phyloP scores from a whole-genome alignment of 2,113 vertebrate genomes.

The Pogonocichla stellata region DNA sequence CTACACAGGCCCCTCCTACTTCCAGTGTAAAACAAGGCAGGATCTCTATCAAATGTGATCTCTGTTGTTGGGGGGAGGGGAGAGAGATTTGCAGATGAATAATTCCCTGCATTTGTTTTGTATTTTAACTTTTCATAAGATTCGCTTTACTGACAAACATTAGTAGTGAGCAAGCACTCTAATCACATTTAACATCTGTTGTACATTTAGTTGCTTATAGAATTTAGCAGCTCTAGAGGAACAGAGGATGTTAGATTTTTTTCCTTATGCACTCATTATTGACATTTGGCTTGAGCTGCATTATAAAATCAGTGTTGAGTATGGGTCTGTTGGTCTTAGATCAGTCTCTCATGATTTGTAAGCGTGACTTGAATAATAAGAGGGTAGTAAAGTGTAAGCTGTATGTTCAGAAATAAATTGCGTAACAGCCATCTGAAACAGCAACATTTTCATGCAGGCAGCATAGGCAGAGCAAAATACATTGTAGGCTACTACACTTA shows the following conservation, averaged over 20 bases:
- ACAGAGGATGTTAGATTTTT: background rate
- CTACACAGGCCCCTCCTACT: background rate
- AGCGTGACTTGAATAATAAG: conserved; percentile 54
- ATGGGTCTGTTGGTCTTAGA: conserved; percentile 35
- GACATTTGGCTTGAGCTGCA: conserved; percentile 12
- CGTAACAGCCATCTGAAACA: background rate
- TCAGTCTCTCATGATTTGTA: conserved; percentile 37
- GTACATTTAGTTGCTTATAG: conserved; percentile 2
- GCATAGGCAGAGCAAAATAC: conserved; percentile 23
- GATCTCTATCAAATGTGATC: background rate
- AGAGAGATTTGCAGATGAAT: background rate
- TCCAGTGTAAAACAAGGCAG: background rate
- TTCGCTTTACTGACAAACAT: background rate
- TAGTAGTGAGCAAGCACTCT: background rate
- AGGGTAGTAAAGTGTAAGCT: background rate
- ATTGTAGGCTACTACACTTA: background rate
- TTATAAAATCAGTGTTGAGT: conserved; percentile 37
- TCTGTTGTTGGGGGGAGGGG: background rate
- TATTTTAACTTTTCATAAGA: conserved; percentile 9
- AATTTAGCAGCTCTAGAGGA: background rate
- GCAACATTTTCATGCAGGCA: conserved; percentile 32
- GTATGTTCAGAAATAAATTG: background rate
- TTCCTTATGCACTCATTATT: background rate
- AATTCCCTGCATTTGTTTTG: background rate
- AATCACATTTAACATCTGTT: conserved; percentile 52